phyloP scores from a whole-genome alignment of 2,113 vertebrate genomes.

The Gracilinanus agilis region DNA sequence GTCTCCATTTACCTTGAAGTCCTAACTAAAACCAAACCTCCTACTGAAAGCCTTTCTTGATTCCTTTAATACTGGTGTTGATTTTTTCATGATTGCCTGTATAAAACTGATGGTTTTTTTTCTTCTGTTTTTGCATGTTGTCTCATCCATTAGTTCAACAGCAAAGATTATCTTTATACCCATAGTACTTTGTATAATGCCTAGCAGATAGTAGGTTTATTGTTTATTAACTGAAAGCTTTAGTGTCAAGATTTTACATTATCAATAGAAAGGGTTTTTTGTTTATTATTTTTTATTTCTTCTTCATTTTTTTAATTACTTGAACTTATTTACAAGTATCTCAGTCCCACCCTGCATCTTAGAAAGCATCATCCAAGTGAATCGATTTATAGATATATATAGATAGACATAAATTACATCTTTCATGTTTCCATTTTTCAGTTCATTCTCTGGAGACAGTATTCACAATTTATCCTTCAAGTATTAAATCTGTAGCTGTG shows the following conservation, averaged over 20 bases:
- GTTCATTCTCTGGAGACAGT: too few species aligned
- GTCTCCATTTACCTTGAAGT: neutral
- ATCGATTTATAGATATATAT: too few species aligned
- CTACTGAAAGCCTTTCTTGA: neutral
- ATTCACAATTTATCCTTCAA: too few species aligned
- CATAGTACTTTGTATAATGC: neutral
- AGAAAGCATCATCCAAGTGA: too few species aligned
- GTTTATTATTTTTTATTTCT: too few species aligned
- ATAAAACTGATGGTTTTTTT: neutral
- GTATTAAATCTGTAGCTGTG: too few species aligned
- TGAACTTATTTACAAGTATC: too few species aligned
- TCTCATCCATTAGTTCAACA: neutral
- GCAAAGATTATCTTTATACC: neutral
- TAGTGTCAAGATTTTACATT: neutral
- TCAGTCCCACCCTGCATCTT: too few species aligned
- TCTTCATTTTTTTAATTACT: too few species aligned
- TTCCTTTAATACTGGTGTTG: neutral
- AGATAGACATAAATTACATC: too few species aligned
- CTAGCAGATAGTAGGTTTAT: neutral
- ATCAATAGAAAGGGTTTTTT: neutral
- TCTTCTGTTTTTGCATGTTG: neutral
- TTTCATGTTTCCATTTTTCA: too few species aligned
- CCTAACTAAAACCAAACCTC: neutral
- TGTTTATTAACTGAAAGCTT: neutral
- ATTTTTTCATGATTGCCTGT: rapidly evolving